phyloP scores from a whole-genome alignment of 2,113 vertebrate genomes.

The Barbus barbus region DNA sequence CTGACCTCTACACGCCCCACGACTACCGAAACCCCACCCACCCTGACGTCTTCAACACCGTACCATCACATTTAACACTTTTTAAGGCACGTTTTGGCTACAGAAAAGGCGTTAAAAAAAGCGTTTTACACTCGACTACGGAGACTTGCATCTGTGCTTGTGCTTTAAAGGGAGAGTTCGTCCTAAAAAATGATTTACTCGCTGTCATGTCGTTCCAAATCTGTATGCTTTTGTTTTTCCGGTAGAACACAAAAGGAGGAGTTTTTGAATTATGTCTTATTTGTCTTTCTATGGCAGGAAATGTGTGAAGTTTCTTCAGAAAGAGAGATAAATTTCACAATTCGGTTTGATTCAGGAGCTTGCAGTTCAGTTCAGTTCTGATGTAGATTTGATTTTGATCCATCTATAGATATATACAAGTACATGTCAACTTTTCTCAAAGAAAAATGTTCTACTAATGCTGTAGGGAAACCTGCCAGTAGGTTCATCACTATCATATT shows the following conservation, averaged over 20 bases:
- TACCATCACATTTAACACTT: conserved; percentile 68
- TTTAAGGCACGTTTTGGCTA: conserved; percentile 80
- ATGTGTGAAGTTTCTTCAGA: neutral
- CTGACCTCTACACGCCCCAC: conserved; percentile 63
- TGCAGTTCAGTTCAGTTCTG: too few species aligned
- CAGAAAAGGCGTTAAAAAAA: conserved; percentile 80
- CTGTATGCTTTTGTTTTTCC: neutral
- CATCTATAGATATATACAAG: too few species aligned
- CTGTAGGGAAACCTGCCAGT: neutral
- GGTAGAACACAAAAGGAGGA: neutral
- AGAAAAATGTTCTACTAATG: neutral
- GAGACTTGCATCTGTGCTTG: conserved; percentile 66
- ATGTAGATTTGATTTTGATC: too few species aligned
- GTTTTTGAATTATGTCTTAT: neutral
- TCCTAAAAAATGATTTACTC: neutral
- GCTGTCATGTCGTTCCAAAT: neutral
- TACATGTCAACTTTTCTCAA: too few species aligned
- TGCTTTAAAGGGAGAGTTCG: conserved; percentile 54
- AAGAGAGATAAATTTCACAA: neutral
- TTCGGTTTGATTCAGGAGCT: neutral
- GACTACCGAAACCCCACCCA: conserved; percentile 68
- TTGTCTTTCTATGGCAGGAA: neutral
- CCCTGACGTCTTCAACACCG: conserved; percentile 64
- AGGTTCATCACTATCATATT: neutral
- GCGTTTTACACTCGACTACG: conserved; percentile 55